Conservation (phyloP, 2,113 vertebrate genomes). For the Neofelis nebulosa region DNA sequence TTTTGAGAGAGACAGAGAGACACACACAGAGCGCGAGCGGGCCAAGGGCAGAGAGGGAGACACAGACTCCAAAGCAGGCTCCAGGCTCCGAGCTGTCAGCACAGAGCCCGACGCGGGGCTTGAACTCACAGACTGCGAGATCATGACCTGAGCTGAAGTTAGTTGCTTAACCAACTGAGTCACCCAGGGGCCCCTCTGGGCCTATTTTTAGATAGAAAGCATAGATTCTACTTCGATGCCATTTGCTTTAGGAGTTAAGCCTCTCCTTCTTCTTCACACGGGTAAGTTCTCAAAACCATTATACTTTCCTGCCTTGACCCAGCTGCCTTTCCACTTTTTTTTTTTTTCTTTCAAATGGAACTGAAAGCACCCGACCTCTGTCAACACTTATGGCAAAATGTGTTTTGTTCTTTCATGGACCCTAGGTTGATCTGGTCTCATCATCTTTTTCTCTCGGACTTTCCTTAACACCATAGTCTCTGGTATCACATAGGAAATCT, state of each 20-base stretch:
- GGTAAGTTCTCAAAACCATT: background rate
- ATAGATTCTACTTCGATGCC: background rate
- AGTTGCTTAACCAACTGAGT: no score
- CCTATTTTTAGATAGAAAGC: background rate
- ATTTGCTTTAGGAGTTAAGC: background rate
- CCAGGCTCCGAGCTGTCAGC: no score
- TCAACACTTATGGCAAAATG: conserved; percentile 1
- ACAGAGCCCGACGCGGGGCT: no score
- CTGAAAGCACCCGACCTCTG: background rate
- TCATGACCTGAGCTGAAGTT: no score
- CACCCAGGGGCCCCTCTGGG: no score
- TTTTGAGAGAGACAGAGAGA: no score
- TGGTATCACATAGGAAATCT: background rate
- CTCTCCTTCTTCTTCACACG: background rate
- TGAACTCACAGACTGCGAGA: no score
- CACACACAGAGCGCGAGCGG: no score
- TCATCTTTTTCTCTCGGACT: background rate
- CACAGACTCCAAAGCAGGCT: no score
- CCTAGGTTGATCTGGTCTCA: background rate
- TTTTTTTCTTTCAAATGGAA: background rate
- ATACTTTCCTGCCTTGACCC: background rate
- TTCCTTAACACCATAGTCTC: background rate
- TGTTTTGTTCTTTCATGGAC: conserved; percentile 18
- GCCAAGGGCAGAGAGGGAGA: no score
- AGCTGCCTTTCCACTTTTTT: background rate